Conservation (phyloP, 2,113 vertebrate genomes). For the Empidonax alnorum region DNA sequence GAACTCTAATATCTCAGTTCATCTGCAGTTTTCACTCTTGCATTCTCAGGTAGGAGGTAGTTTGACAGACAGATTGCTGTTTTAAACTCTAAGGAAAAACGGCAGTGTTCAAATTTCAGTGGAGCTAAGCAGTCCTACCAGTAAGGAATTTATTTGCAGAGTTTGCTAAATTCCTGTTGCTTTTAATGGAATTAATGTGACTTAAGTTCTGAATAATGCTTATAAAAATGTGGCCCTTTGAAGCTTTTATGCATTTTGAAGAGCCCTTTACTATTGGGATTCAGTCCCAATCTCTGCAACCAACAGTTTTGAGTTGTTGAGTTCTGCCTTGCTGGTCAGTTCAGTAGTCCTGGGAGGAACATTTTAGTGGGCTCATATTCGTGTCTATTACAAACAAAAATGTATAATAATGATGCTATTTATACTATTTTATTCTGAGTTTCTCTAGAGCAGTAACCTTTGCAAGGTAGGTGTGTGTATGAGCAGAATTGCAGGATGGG, state of each 20-base stretch:
- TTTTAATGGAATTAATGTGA: constrained; percentile 65
- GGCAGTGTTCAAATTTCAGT: neutral
- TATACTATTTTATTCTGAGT: neutral
- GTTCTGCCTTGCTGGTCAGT: constrained; percentile 43
- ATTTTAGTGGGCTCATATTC: constrained; percentile 12
- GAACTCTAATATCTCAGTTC: neutral
- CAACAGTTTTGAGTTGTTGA: constrained; percentile 29
- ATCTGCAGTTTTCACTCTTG: constrained; percentile 19
- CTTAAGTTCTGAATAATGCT: constrained; percentile 52
- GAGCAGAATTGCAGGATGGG: neutral
- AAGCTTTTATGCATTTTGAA: constrained; percentile 66
- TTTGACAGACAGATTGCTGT: neutral
- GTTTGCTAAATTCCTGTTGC: neutral
- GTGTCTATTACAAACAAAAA: neutral
- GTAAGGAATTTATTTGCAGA: constrained; percentile 24
- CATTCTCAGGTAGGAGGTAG: neutral
- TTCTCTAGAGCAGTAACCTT: constrained; percentile 22
- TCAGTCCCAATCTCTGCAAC: constrained; percentile 13
- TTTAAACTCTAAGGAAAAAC: neutral
- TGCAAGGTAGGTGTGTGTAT: neutral
- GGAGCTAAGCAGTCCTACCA: neutral
- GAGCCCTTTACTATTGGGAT: constrained; percentile 63
- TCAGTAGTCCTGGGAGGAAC: constrained; percentile 23
- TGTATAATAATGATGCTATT: neutral
- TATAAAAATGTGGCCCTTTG: constrained; percentile 60